phyloP scores from a whole-genome alignment of 2,797 vertebrate species.

The Acipenser ruthenus region DNA sequence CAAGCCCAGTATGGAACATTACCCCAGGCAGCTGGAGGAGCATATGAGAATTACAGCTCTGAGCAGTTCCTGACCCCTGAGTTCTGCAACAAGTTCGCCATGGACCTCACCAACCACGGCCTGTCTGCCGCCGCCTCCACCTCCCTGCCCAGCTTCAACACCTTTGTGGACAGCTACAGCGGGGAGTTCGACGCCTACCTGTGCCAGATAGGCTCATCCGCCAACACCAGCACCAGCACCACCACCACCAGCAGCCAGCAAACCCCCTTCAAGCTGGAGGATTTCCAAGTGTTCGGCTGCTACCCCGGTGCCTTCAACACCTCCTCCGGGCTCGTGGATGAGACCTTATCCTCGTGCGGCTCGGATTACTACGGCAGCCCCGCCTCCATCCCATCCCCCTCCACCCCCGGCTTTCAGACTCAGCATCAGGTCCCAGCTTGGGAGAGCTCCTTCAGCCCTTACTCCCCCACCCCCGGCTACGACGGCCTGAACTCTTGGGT shows the following conservation, averaged over 20 bases:
- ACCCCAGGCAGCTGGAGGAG: slow-evolving; percentile 43
- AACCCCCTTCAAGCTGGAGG: slow-evolving; percentile 72
- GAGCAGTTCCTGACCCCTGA: slow-evolving; percentile 70
- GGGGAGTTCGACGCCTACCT: slow-evolving; percentile 83
- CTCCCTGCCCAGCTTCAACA: slow-evolving; percentile 76
- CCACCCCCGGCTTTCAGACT: slow-evolving; percentile 72
- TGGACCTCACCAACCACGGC: slow-evolving; percentile 57
- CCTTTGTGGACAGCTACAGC: slow-evolving; percentile 70
- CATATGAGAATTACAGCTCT: slow-evolving; percentile 63
- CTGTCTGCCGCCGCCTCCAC: slow-evolving; percentile 47
- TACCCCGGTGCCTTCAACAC: slow-evolving; percentile 70
- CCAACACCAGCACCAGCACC: slow-evolving; percentile 31
- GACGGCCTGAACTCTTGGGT: slow-evolving; percentile 62
- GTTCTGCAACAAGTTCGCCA: slow-evolving; percentile 67
- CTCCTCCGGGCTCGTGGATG: slow-evolving; percentile 45
- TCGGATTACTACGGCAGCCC: slow-evolving; percentile 86
- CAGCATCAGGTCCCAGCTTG: slow-evolving; percentile 61
- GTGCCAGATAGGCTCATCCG: slow-evolving; percentile 70
- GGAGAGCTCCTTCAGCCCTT: slow-evolving; percentile 75
- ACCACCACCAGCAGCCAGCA: slow-evolving; percentile 42
- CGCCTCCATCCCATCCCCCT: slow-evolving; percentile 70
- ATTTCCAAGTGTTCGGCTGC: slow-evolving; percentile 85
- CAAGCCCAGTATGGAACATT: slow-evolving; percentile 77
- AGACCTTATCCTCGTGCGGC: slow-evolving; percentile 72
- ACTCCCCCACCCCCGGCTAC: slow-evolving; percentile 68